Evolutionary conservation across 1,140 invertebrate species (phyloP).

Genomic region (Potamilus streckersoni): DNA sequence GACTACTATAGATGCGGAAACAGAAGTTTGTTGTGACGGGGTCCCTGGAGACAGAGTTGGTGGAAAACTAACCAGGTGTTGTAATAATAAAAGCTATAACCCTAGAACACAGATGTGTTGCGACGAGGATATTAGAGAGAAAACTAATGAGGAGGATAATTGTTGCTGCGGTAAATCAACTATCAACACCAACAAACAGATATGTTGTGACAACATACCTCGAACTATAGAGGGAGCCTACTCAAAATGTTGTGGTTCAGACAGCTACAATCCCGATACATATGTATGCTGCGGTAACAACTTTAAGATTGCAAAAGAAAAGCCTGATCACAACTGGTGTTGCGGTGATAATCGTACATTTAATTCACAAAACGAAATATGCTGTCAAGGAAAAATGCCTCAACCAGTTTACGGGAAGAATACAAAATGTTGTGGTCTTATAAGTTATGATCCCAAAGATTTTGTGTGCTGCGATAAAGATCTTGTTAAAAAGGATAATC

Average conservation of each 20-base stretch:
- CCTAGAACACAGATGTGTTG: conserved; percentile 7
- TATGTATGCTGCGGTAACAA: conserved; percentile 17
- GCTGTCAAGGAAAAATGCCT: conserved; percentile 20
- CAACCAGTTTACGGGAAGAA: conserved; percentile 8
- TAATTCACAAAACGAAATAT: conserved; percentile 24
- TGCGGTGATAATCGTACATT: conserved; percentile 27
- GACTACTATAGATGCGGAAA: conserved; percentile 13
- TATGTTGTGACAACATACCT: conserved; percentile 29
- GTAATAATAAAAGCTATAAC: conserved; percentile 7
- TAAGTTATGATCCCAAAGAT: conserved; percentile 19
- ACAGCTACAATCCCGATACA: conserved; percentile 19
- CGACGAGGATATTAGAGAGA: conserved; percentile 9
- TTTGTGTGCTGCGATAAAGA: conserved; percentile 21
- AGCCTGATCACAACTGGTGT: conserved; percentile 26
- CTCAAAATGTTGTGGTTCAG: conserved; percentile 25
- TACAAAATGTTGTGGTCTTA: conserved; percentile 25
- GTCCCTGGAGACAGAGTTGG: not conserved
- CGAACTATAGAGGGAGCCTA: conserved; percentile 16
- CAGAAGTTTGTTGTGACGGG: conserved; percentile 7
- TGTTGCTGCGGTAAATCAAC: conserved; percentile 19
- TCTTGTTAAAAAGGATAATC: conserved; percentile 19
- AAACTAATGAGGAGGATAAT: conserved; percentile 5
- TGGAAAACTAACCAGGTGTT: conserved; percentile 1
- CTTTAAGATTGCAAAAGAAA: conserved; percentile 2
- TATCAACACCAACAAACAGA: conserved; percentile 8